Evolutionary conservation across 2,113 vertebrate genomes (phyloP), one percentile per base, ranked within the genome.

Genomic region (Phaethornis superciliosus): DNA sequence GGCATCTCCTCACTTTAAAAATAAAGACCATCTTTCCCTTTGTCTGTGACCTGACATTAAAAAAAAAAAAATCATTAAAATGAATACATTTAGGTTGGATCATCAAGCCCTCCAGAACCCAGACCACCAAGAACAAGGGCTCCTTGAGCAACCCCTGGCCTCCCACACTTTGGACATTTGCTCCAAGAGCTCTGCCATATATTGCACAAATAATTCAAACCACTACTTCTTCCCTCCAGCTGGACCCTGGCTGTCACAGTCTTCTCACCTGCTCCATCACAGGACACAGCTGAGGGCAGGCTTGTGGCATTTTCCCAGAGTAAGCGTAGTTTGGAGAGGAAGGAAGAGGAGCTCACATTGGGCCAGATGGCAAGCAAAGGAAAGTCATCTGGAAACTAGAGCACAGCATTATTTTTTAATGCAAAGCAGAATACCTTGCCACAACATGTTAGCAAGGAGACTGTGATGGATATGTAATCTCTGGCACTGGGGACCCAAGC

Each of bases 341-440:
- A 75, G 40, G n/a, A 90, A 44, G 46, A 84, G 33, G 12, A 85
- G 71, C 42, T 90, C 0, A 0, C 24, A 47, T 49, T 81, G 64
- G 75, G 72, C 37, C 76, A 94, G 88, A 33, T 0, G 0, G 32
- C 6, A 8, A 88, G 80, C 76, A 84, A 90, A 83, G 2, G 8
- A 59, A 88, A 92, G 49, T 49, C 12, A 95, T 78, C 59, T 78
- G 80, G 85, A 95, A 95, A 95, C 59, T 30, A 63, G 71, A 88
- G 47, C 37, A 56, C 76, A 74, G 47, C 80, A 93, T 96, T 72
- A 78, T 92, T 92, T 88, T 83, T 95, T 93, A 95, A 96, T 81
- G 69, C 56, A 72, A 88, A 85, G 64, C 80, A 94, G 82, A 88
- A 83, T 47, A 86, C 76, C 85, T 70, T 83, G 85, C 82, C 90